Evolutionary conservation across 2,113 vertebrate genomes (phyloP), one percentile per base, ranked within the genome.

Genomic region (Actinemys pallida): DNA sequence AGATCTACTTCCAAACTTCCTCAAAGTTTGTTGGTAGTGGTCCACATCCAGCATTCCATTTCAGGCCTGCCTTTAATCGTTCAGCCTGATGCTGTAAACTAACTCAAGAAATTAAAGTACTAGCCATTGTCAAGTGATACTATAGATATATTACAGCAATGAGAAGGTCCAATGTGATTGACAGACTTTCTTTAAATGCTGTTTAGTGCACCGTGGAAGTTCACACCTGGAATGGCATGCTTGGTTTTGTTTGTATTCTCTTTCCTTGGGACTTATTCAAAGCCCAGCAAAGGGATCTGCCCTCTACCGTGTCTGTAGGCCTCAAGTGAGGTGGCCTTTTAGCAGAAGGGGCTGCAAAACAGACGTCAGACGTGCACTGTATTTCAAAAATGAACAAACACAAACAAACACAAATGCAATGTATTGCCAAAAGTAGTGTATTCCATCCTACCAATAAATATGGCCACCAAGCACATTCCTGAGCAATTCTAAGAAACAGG

Each of bases 41-140:
- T 89, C 84, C n/a, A 52, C 90, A 47, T 5, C 59, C 39, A 75
- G 7, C 24, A 29, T 86, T 84, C n/a, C 27, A 31, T 45, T 5
- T 0, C 31, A 84, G 29, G 14, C 7, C 24, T 57, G 62, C 78
- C 31, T 65, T 5, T 52, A 89, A 42, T 79, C 8, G 52, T 56
- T 96, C 52, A 84, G 9, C 13, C 24, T 92, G 87, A 87, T 95
- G 81, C 8, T 76, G 57, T 45, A 87, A 93, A 62, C 6, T 62
- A 39, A 22, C 24, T 88, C 47, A 92, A 89, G 49, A 93, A 94
- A 95, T 75, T 69, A 87, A 94, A 90, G 93, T 56, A 49, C 2
- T 20, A 27, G 91, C 92, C 91, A 25, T 45, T 76, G n/a, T 45
- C 39, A 19, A 27, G 35, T 29, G 49, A 65, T 19, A 53, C 2